Evolutionary conservation across 2,797 vertebrate species (phyloP).

Genomic region (Amazona finschi): DNA sequence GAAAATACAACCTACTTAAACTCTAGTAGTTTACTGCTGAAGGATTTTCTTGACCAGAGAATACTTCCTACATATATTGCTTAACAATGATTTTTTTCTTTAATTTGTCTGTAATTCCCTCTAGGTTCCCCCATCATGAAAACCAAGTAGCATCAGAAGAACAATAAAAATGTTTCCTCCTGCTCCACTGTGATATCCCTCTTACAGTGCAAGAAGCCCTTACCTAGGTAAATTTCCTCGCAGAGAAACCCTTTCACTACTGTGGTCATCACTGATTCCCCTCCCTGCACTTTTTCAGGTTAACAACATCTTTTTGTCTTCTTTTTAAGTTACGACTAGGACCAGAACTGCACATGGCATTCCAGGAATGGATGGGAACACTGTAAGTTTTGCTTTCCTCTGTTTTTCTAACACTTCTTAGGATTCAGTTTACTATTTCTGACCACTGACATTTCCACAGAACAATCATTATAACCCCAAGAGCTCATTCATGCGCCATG

Average conservation of each 20-base stretch:
- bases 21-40: not conserved
- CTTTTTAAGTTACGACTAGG: not conserved
- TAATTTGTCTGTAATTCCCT: not conserved
- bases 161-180: not conserved
- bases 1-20: not conserved
- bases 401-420: not conserved
- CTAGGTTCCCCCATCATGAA: not conserved
- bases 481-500: not conserved
- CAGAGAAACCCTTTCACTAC: not conserved
- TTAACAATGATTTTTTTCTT: not conserved
- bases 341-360: not conserved
- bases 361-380: not conserved
- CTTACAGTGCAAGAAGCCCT: not conserved
- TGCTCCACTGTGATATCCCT: not conserved
- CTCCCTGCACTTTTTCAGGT: not conserved
- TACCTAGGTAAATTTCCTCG: not conserved
- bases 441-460: not conserved
- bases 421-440: not conserved
- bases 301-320: not conserved
- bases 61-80: not conserved
- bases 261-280: not conserved
- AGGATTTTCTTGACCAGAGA: not conserved
- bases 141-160: not conserved
- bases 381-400: not conserved
- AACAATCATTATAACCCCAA: not conserved